Evolutionary conservation across 2,888 invertebrate genomes (phyloP).

Genomic region (Actias luna): DNA sequence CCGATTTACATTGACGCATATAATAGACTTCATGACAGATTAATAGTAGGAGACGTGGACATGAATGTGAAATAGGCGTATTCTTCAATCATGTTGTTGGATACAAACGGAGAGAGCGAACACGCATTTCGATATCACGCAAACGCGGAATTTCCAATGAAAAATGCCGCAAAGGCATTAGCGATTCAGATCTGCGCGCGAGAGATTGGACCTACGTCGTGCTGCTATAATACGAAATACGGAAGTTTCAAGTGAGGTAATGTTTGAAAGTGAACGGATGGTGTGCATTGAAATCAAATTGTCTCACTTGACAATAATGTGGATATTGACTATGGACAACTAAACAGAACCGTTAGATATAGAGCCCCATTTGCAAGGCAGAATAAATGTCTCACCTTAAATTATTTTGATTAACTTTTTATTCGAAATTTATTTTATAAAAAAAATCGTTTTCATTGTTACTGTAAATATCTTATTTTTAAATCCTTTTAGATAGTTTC

Average conservation of each 20-base stretch:
- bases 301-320: constrained; percentile 26
- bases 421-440: too few species aligned
- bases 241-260: constrained; percentile 52
- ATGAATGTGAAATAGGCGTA: constrained; percentile 37
- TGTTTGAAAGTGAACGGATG: constrained; percentile 56
- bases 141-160: constrained; percentile 65
- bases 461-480: neutral
- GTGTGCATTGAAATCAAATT: constrained; percentile 35
- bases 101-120: constrained; percentile 51
- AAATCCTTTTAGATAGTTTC: neutral
- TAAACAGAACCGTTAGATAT: neutral
- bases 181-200: constrained; percentile 31
- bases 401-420: neutral
- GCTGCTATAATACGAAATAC: constrained; percentile 41
- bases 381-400: neutral
- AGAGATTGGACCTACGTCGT: constrained; percentile 43
- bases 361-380: neutral
- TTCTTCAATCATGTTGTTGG: constrained; percentile 27
- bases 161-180: constrained; percentile 50
- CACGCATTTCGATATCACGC: constrained; percentile 47
- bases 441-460: too few species aligned
- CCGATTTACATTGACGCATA: constrained; percentile 36
- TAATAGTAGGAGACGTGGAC: constrained; percentile 31
- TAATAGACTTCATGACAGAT: constrained; percentile 18
- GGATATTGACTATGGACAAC: constrained; percentile 13